These are phyloP conservation scores for Agrotis ipsilon DNA, from an alignment of 2,888 invertebrate genomes.

Conservation along the genomic window DNA sequence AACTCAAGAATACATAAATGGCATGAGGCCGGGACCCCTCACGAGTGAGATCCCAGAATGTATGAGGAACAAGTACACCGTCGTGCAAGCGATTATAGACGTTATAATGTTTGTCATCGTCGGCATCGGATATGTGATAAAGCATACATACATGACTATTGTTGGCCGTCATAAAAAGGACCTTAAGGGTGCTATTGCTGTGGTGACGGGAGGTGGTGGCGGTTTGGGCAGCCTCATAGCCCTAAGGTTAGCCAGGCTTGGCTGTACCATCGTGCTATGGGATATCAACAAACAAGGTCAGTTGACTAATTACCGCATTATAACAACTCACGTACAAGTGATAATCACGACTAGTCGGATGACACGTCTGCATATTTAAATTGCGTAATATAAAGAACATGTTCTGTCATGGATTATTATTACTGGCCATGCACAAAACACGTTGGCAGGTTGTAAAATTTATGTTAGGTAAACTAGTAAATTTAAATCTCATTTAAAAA, in stretches of 20 bases:
- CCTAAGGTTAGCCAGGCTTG: conserved; percentile 94
- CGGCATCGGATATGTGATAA: conserved; percentile 86
- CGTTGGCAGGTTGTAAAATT: conserved; percentile 12
- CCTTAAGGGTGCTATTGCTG: conserved; percentile 94
- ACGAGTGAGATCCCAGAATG: conserved; percentile 88
- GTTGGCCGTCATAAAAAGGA: conserved; percentile 93
- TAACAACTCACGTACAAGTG: conserved; percentile 58
- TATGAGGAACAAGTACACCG: conserved; percentile 87
- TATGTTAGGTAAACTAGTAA: no score
- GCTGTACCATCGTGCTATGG: conserved; percentile 96
- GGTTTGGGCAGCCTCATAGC: conserved; percentile 96
- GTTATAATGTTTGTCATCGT: conserved; percentile 90
- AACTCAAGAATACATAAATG: conserved; percentile 85
- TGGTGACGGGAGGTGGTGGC: conserved; percentile 97
- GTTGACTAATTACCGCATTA: conserved; percentile 68
- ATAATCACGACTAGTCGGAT: conserved; percentile 52
- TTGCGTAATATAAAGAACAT: conserved; percentile 36
- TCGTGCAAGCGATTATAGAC: conserved; percentile 91
- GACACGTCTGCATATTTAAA: conserved; percentile 52
- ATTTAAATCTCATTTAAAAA: no score
- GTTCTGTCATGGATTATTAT: conserved; percentile 24
- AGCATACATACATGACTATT: conserved; percentile 91
- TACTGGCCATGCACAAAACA: conserved; percentile 25
- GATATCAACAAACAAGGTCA: conserved; percentile 96
- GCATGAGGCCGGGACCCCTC: conserved; percentile 84